phyloP scores from a whole-genome alignment of 2,113 vertebrate species.

The Malurus alboscapulatus region DNA sequence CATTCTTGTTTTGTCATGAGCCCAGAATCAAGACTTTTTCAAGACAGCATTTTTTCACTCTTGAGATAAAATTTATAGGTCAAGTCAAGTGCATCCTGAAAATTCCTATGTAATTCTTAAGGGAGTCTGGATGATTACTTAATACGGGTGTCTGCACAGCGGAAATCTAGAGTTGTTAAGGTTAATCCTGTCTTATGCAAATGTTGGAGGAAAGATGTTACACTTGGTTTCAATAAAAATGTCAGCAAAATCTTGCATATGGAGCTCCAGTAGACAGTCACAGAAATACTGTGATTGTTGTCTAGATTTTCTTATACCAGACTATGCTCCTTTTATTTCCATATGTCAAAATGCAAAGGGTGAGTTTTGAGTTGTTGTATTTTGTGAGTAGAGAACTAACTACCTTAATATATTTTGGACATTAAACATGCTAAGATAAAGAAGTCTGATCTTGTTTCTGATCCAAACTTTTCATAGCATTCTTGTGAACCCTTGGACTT shows the following conservation, averaged over 20 bases:
- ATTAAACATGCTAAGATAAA: neutral
- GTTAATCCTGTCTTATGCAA: neutral
- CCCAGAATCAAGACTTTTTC: neutral
- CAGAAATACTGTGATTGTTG: neutral
- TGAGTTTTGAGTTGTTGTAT: neutral
- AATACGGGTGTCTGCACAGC: neutral
- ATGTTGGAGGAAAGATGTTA: neutral
- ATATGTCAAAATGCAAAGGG: neutral
- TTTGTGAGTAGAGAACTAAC: slow-evolving; percentile 18
- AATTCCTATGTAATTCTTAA: neutral
- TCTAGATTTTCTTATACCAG: neutral
- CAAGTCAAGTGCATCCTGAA: neutral
- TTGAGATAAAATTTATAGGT: neutral
- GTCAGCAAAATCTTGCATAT: neutral
- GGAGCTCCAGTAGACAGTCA: neutral
- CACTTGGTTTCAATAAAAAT: neutral
- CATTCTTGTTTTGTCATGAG: neutral
- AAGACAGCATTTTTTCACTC: neutral
- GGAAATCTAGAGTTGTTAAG: neutral
- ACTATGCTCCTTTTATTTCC: slow-evolving; percentile 7
- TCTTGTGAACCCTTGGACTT: neutral
- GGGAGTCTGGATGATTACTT: neutral
- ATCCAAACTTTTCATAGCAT: neutral
- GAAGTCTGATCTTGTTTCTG: neutral
- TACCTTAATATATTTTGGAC: neutral